phyloP scores from a whole-genome alignment of 2,113 vertebrate species.

The Sylvietta virens region DNA sequence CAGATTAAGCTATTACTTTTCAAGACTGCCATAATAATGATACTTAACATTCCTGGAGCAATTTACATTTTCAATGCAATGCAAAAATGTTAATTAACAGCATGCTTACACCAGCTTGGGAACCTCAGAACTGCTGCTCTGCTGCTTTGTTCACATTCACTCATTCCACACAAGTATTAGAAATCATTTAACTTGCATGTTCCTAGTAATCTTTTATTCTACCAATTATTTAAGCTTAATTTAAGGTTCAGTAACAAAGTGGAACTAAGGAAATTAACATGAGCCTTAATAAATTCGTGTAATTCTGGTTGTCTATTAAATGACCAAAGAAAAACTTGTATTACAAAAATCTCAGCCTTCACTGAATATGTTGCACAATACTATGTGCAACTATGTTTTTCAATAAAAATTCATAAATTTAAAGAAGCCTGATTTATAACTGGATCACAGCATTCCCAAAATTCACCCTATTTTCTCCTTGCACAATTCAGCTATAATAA shows the following conservation, averaged over 20 bases:
- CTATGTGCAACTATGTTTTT: not conserved
- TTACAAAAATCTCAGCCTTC: not conserved
- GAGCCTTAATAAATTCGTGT: not conserved
- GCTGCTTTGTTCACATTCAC: not conserved
- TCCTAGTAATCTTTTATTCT: not conserved
- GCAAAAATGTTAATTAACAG: slow-evolving; percentile 48
- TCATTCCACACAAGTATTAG: not conserved
- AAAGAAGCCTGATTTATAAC: not conserved
- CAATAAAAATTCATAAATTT: not conserved
- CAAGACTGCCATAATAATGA: slow-evolving; percentile 16
- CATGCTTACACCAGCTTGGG: not conserved
- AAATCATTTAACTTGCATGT: not conserved
- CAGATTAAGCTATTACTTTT: slow-evolving; percentile 21
- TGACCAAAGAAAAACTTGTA: not conserved
- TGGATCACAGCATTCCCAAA: not conserved
- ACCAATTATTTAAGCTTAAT: not conserved
- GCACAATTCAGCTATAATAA: not conserved
- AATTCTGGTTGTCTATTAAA: not conserved
- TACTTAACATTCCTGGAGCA: slow-evolving; percentile 5
- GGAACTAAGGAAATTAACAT: not conserved
- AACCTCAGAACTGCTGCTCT: not conserved
- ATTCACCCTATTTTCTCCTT: not conserved
- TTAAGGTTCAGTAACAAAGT: not conserved
- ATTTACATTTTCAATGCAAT: slow-evolving; percentile 20
- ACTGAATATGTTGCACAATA: not conserved